These are phyloP conservation scores for Phoxinus dragarum DNA, from an alignment of 2,797 vertebrate species.

Conservation along the genomic window DNA sequence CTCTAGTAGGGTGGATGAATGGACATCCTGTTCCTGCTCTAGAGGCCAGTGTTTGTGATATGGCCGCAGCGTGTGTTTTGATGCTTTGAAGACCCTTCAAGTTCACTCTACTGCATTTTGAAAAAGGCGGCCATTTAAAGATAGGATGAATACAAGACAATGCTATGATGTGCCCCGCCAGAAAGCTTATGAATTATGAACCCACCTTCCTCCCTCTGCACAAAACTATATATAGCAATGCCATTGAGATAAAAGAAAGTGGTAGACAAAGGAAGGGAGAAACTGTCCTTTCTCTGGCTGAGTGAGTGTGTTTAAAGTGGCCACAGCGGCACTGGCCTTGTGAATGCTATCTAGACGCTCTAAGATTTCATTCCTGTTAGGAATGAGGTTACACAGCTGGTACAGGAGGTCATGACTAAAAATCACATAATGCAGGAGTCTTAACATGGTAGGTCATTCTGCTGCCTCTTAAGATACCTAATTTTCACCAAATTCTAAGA, in stretches of 20 bases:
- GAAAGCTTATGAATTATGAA: slow-evolving; percentile 72
- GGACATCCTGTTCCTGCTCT: slow-evolving; percentile 26
- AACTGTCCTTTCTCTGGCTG: background rate
- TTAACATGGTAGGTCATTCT: background rate
- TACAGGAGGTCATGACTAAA: slow-evolving; percentile 2
- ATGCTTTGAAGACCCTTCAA: slow-evolving; percentile 47
- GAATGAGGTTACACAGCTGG: slow-evolving; percentile 6
- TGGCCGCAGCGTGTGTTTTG: slow-evolving; percentile 29
- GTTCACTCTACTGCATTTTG: slow-evolving; percentile 34
- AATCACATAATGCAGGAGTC: background rate
- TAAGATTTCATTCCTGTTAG: slow-evolving; percentile 3
- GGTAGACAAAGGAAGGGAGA: slow-evolving; percentile 43
- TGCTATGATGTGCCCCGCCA: slow-evolving; percentile 61
- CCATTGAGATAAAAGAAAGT: slow-evolving; percentile 56
- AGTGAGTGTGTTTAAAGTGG: slow-evolving; percentile 8
- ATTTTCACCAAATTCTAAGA: background rate
- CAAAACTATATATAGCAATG: slow-evolving; percentile 65
- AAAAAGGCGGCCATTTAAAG: slow-evolving; percentile 39
- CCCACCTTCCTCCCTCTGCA: slow-evolving; percentile 64
- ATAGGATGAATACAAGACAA: slow-evolving; percentile 49
- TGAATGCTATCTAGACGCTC: background rate
- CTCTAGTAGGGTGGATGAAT: slow-evolving; percentile 39
- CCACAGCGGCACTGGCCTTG: background rate
- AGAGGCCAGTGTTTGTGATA: slow-evolving; percentile 33
- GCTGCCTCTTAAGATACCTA: background rate